Percentiles rank a stretch among this genome's conserved stretches.
These are phyloP conservation scores for Drosophila rufa DNA, from an alignment of 1,140 invertebrate genomes.

Conservation along the genomic window DNA sequence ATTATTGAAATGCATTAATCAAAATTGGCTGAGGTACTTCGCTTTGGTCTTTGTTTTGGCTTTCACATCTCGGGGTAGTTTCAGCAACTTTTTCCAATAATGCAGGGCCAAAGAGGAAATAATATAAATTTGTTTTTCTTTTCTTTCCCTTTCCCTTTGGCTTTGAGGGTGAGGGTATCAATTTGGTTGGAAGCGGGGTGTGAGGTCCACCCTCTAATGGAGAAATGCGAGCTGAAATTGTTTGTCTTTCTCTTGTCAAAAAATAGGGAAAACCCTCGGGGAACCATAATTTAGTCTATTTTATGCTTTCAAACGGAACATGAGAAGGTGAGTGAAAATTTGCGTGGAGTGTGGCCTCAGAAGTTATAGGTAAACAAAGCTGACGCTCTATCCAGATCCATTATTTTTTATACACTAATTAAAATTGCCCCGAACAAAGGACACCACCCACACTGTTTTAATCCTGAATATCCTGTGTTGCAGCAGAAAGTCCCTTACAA, in stretches of 20 bases:
- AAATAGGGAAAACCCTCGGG: conserved; percentile 13
- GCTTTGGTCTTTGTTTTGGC: conserved; percentile 8
- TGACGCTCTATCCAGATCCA: conserved; percentile 25
- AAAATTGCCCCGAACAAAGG: conserved; percentile 20
- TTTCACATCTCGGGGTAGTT: conserved; percentile 46
- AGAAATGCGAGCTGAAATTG: conserved; percentile 26
- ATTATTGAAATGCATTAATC: conserved; percentile 78
- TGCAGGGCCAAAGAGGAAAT: conserved; percentile 44
- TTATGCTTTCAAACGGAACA: conserved; percentile 16
- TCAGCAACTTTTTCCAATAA: conserved; percentile 53
- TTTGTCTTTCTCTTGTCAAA: conserved; percentile 21
- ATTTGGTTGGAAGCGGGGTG: conserved; percentile 3
- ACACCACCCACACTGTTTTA: conserved; percentile 7
- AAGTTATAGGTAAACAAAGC: conserved; percentile 37
- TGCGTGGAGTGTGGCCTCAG: conserved; percentile 3
- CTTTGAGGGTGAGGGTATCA: conserved; percentile 13
- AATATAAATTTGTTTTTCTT: conserved; percentile 22
- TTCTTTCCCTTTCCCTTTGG: neutral
- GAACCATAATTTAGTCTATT: conserved; percentile 38
- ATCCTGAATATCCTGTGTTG: neutral
- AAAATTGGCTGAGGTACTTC: conserved; percentile 58
- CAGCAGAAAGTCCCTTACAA: neutral
- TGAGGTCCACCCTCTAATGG: conserved; percentile 19
- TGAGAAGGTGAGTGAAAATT: conserved; percentile 11
- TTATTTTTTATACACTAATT: conserved; percentile 40